phyloP scores from a whole-genome alignment of 2,888 invertebrate species.

The Sinodicranocentrus sp. region DNA sequence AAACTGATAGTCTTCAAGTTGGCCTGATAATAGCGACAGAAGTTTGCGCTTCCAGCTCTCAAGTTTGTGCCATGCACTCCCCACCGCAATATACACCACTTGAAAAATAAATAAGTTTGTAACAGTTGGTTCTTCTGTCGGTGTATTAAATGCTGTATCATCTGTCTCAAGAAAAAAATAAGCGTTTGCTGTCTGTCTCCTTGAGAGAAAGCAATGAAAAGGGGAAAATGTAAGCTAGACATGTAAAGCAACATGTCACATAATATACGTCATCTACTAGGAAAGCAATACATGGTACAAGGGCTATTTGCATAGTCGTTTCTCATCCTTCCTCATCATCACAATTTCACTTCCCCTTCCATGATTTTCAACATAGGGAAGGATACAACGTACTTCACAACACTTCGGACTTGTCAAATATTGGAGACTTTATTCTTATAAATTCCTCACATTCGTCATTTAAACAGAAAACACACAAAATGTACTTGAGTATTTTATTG shows the following conservation, averaged over 20 bases:
- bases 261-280: too few species aligned
- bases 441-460: background rate
- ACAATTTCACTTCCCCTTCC: too few species aligned
- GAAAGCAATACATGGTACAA: too few species aligned
- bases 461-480: background rate
- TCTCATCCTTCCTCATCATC: too few species aligned
- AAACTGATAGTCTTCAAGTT: conserved; percentile 21
- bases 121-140: conserved; percentile 8
- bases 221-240: too few species aligned
- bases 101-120: background rate
- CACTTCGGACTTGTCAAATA: too few species aligned
- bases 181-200: too few species aligned
- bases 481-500: background rate
- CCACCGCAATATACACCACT: background rate
- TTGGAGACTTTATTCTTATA: background rate
- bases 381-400: too few species aligned
- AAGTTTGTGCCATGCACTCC: background rate
- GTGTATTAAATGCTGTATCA: background rate
- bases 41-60: background rate
- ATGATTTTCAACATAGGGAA: too few species aligned
- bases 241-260: too few species aligned
- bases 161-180: background rate
- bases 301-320: too few species aligned
- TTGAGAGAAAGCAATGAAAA: too few species aligned
- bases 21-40: conserved; percentile 12